Evolutionary conservation across 2,888 invertebrate species (phyloP), one percentile per base, ranked within the genome.

Genomic region (Eugnorisma glareosa): DNA sequence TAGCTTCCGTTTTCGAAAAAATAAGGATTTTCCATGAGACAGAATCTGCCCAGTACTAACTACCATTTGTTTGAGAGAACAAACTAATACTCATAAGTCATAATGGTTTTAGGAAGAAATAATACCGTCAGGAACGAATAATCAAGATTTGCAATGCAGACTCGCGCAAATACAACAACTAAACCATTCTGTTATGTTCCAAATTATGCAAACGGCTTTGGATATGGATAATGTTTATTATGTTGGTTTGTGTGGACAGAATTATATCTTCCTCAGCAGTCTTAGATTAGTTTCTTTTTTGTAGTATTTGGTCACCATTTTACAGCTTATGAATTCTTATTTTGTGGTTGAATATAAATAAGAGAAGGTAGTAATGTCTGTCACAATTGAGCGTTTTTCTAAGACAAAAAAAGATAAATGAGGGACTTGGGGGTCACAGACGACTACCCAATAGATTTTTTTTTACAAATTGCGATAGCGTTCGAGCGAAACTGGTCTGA

Each of bases 161-260:
- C 28, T 77, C n/a, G 21, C 48, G 35, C 35, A 79, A 79, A 57
- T 40, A 48, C 40, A 43, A 43, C 24, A 31, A 28, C 40, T 6
- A 48, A 68, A 79, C 24, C 40, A 45, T 79, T 43, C 28, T 28
- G 51, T 15, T 24, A 61, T 24, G 71, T 51, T 70, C 13, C 61
- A 43, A 69, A 61, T 79, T 70, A 61, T 61, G 59, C 48, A 79
- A 77, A 51, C 48, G 18, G n/a, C 40, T n/a, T n/a, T 40, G 45
- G 18, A 24, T 40, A 35, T 18, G 15, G 35, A 7, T 79, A 68
- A 70, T 43, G 48, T 61, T 31, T 59, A 59, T 67, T 31, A 35
- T 28, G n/a, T 21, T 48, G 21, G 8, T 28, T 75, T 40, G 31
- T 57, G 37, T 15, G 24, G 10, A 45, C n/a, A 40, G 31, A 78